Evolutionary conservation across 2,113 vertebrate species (phyloP), one percentile per base, ranked within the genome.

Genomic region (Eurystomus gularis): DNA sequence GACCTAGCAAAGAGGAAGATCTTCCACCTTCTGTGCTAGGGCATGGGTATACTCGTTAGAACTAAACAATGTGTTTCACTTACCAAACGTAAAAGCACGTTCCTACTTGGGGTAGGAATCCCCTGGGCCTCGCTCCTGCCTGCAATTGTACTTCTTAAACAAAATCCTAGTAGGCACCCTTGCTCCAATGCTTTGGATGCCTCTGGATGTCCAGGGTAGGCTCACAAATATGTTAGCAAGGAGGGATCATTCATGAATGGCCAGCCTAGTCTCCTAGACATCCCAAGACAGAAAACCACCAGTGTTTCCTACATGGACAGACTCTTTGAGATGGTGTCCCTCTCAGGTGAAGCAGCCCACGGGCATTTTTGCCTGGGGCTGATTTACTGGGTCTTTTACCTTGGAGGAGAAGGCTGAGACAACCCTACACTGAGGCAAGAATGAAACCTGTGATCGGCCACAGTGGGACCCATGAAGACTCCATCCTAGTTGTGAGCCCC

Each of bases 401-500:
- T 42, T 72, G 17, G 42, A 33, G 28, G 25, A 78, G 25, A 82
- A 78, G 29, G 3, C 16, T 78, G 48, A 11, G 13, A 62, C 17
- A 62, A 55, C 20, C 15, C 40, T 51, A 24, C 20, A 3, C 7
- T 3, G 24, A 37, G 31, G 40, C 6, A 17, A 14, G n/a, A 44
- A 18, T 8, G 21, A 20, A 64, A 17, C 33, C 7, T 23, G 11
- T 58, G 21, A 7, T 9, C 9, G 17, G 3, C 1, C 24, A 39
- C 7, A 42, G 20, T 5, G 37, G 11, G 5, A 29, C 5, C 14
- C 33, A 5, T 3, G 11, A 29, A 48, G 37, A 3, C 33, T 15
- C 7, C 29, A 12, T 18, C 19, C 39, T 5, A 7, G 8, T 0
- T 2, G 0, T 7, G 42, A 52, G 23, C 7, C 3, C 17, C 46